A percentile compares a stretch with the other conserved stretches of the same genome.
Conservation (phyloP, 2,113 vertebrate genomes). For the Odontesthes bonariensis region DNA sequence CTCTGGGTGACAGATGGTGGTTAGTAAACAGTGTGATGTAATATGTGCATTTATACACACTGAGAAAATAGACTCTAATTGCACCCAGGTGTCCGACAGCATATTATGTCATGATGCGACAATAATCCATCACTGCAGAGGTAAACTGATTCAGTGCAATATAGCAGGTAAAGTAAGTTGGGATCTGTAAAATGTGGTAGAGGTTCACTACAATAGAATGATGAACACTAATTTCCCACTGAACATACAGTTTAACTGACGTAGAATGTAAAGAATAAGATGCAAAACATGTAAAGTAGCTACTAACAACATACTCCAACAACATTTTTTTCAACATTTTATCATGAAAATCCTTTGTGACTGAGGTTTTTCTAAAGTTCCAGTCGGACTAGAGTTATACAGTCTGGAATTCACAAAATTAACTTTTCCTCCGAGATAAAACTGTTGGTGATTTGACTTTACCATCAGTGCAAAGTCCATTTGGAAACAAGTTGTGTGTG, state of each 20-base stretch:
- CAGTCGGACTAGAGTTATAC: background rate
- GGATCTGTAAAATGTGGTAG: background rate
- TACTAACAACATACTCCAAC: background rate
- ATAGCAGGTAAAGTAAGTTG: background rate
- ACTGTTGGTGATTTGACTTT: too few relatives aligned
- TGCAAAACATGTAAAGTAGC: background rate
- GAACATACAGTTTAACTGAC: background rate
- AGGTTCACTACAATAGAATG: background rate
- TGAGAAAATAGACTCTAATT: constrained; percentile 3
- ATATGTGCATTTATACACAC: constrained; percentile 10
- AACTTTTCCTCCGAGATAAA: background rate
- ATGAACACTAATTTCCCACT: background rate
- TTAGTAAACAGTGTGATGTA: constrained; percentile 18
- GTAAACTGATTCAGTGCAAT: background rate
- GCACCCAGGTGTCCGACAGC: background rate
- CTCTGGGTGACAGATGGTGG: constrained; percentile 26
- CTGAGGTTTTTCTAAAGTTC: background rate
- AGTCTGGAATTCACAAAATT: background rate
- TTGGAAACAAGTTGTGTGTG: constrained; percentile 7
- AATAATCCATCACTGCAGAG: constrained; percentile 5
- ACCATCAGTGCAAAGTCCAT: background rate
- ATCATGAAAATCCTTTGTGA: background rate
- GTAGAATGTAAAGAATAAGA: background rate
- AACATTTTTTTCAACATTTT: background rate
- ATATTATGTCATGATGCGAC: constrained; percentile 13